Conservation (phyloP, 2,888 invertebrate species). For the Hesperia comma region DNA sequence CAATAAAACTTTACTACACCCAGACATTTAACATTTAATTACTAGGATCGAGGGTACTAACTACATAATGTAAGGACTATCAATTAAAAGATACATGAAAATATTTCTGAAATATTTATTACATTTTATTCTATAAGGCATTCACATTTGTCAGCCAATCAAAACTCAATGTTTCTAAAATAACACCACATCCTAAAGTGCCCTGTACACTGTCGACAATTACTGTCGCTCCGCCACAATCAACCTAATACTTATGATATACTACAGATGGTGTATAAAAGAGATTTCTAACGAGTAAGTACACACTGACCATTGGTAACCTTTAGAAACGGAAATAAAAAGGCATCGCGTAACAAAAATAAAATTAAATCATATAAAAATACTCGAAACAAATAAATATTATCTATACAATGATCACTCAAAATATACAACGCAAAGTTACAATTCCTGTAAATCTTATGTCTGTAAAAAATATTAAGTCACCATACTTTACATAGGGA, state of each 20-base stretch:
- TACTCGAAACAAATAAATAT: slow-evolving; percentile 22
- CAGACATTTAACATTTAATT: too few relatives aligned
- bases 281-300: slow-evolving; percentile 18
- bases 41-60: not conserved
- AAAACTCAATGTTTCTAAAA: slow-evolving; percentile 20
- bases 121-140: slow-evolving; percentile 20
- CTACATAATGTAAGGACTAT: too few relatives aligned
- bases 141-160: slow-evolving; percentile 32
- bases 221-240: not conserved
- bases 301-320: slow-evolving; percentile 16
- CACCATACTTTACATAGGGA: slow-evolving; percentile 17
- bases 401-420: slow-evolving; percentile 21
- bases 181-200: slow-evolving; percentile 1
- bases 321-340: slow-evolving; percentile 17
- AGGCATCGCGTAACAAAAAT: slow-evolving; percentile 29
- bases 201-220: too few relatives aligned
- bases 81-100: not conserved
- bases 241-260: slow-evolving; percentile 15
- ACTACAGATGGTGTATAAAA: slow-evolving; percentile 13
- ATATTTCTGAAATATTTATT: slow-evolving; percentile 20
- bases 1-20: too few relatives aligned
- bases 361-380: slow-evolving; percentile 30
- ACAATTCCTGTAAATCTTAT: slow-evolving; percentile 8
- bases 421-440: slow-evolving; percentile 27
- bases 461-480: slow-evolving; percentile 17